Evolutionary conservation across 2,888 invertebrate genomes (phyloP), one percentile per base, ranked within the genome.

Genomic region (Euproctis similis): DNA sequence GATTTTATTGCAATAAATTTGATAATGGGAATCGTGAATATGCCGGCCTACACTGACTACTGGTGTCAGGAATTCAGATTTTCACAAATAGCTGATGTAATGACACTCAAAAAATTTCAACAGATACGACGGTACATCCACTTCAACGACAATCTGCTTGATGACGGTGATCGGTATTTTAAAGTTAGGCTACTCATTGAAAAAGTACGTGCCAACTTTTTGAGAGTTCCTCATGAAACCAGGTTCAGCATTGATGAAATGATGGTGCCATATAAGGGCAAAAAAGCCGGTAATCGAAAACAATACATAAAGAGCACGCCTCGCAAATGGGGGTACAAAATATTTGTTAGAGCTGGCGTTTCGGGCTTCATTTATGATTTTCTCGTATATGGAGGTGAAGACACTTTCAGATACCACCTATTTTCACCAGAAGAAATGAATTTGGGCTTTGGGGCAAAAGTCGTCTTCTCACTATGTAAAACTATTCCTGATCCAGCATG

Each of bases 191-290:
- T 21, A 7, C 12, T 34, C 4, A 5, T 14, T 21, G 7, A 36
- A 24, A 31, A 19, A 22, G 8, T 29, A 8, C 26, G 36, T 24
- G 24, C 11, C 3, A 32, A 36, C 16, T 31, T 23, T 31, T 29
- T 36, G 18, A 27, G 23, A 27, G 13, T 26, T 8, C 9, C 11
- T 16, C 17, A 31, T 4, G 58, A 53, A 41, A 46, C 27, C 2
- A 25, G 26, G 12, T 59, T 46, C 30, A 47, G 47, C 16, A 40
- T 65, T 1, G 63, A 60, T 36, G 58, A 64, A 36, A 58, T 59
- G 56, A 59, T 64, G 52, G 39, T 63, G 4, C 52, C 56, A 7
- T 62, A 63, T 34, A 63, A 63, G 33, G 59, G 58, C 1, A 46
- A 17, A 12, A 55, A 43, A 42, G 56, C 59, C n/a, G 59, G 57